Base-by-base conservation (phyloP, 2,113 vertebrate genomes). In the Phycodurus eques region DNA sequence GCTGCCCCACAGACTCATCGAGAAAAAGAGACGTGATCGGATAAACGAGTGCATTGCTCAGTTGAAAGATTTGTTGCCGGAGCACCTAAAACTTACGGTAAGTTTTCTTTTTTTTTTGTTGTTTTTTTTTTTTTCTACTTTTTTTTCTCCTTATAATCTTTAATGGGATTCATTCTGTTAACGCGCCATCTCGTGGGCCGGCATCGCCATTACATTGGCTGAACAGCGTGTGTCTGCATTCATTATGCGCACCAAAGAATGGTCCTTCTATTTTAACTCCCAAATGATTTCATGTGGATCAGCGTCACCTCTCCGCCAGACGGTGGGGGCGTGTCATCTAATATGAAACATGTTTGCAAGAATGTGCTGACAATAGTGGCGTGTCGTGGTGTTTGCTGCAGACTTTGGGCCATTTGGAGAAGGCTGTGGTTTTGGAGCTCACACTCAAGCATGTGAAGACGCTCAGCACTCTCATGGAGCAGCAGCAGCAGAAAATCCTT, bases 11-110 rank as follows among this genome's bases (percentile, higher is more conserved):
- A 87, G 98, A 67, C 94, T 99, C 46, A 99, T 99, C 60, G 98
- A 99, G 89, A 99, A 99, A 92, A 99, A 99, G 86, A 92, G 98
- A 75, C 95, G 98, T 15, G 98, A 99, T 87, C 86, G 98, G 85
- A 99, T 99, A 80, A 99, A 99, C 84, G 98, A 99, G 88, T 99
- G 98, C 93, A 99, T 99, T 81, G 95, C 97, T 49, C 98, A 99
- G 91, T 76, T 99, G 71, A 99, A 99, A 88, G 98, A 99, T 88
- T 93, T 99, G 80, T 90, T 99, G 71, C 98, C 98, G 11, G 98
- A 99, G 84, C 96, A 99, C 87, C 96, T 99, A 83, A 99, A 99
- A 92, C 96, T 99, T 80, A 98, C 98, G 72, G 98, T 99, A 82
- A 94, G 95, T 92, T 70, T 64, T 43, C 44, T 42, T 43, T 63